Conservation (phyloP, 2,797 vertebrate genomes). For the Alauda arvensis region DNA sequence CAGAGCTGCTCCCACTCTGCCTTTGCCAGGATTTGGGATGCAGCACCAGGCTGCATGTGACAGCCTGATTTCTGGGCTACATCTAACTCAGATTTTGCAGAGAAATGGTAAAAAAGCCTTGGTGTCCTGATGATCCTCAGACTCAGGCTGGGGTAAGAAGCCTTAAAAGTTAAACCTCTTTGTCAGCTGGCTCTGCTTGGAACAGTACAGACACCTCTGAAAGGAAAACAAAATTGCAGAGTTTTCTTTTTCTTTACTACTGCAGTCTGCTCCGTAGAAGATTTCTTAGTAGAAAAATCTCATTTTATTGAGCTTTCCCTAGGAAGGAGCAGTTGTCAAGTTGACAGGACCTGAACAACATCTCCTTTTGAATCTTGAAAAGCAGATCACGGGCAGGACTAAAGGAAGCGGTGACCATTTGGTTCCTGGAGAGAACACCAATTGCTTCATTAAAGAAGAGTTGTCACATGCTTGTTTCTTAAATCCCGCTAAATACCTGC, state of each 20-base stretch:
- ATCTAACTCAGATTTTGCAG: not conserved
- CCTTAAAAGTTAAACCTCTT: not conserved
- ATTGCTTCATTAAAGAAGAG: conserved; percentile 43
- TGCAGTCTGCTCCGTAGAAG: not conserved
- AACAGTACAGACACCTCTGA: not conserved
- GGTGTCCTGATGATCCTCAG: not conserved
- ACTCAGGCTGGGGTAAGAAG: not conserved
- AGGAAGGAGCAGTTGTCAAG: not conserved
- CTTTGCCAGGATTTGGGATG: fast-evolving
- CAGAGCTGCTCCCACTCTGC: fast-evolving
- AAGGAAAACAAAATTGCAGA: not conserved
- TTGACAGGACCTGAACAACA: not conserved
- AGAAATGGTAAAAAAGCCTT: not conserved
- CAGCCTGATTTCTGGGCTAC: not conserved
- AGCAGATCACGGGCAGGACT: not conserved
- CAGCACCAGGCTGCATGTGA: fast-evolving
- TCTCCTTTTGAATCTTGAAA: not conserved
- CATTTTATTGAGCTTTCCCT: not conserved
- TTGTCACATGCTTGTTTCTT: conserved; percentile 42
- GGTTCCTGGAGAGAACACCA: conserved; percentile 1
- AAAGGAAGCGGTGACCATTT: conserved; percentile 2
- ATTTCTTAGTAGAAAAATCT: not conserved
- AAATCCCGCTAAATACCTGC: conserved; percentile 48
- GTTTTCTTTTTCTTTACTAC: not conserved
- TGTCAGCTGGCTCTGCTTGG: not conserved